Conservation (phyloP, 1,140 invertebrate genomes). For the Hycleus cichorii region DNA sequence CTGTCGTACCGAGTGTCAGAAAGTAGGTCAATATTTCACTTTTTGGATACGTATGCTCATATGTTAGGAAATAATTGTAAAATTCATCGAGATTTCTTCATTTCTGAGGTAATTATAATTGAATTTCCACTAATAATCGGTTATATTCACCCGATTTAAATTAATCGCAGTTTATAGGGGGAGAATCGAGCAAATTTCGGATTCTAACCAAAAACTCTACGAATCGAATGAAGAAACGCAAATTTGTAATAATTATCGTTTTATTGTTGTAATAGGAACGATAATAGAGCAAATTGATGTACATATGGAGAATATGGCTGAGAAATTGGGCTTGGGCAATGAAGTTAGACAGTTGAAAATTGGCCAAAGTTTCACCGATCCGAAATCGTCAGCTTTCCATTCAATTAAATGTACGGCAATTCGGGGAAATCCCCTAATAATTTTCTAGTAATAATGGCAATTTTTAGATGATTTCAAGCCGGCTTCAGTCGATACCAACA, state of each 20-base stretch:
- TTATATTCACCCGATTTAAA: no score
- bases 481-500: slow-evolving; percentile 86
- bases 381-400: slow-evolving; percentile 68
- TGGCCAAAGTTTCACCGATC: slow-evolving; percentile 69
- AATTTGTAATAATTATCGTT: not conserved
- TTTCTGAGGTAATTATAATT: slow-evolving; percentile 1
- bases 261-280: no score
- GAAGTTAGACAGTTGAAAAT: slow-evolving; percentile 75
- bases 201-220: slow-evolving; percentile 8
- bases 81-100: slow-evolving; percentile 6
- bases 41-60: slow-evolving; percentile 38
- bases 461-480: slow-evolving; percentile 94
- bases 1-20: slow-evolving; percentile 19
- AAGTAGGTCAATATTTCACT: slow-evolving; percentile 38
- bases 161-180: no score
- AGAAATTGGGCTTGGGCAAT: slow-evolving; percentile 65
- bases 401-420: slow-evolving; percentile 75
- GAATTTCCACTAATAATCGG: no score
- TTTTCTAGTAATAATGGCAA: not conserved
- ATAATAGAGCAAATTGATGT: no score
- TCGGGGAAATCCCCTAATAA: not conserved
- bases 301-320: slow-evolving; percentile 49
- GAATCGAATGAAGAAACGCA: no score
- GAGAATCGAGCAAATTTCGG: no score
- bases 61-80: slow-evolving; percentile 24